Base-by-base conservation (phyloP, 2,888 invertebrate genomes). In the Catonia carolina region DNA sequence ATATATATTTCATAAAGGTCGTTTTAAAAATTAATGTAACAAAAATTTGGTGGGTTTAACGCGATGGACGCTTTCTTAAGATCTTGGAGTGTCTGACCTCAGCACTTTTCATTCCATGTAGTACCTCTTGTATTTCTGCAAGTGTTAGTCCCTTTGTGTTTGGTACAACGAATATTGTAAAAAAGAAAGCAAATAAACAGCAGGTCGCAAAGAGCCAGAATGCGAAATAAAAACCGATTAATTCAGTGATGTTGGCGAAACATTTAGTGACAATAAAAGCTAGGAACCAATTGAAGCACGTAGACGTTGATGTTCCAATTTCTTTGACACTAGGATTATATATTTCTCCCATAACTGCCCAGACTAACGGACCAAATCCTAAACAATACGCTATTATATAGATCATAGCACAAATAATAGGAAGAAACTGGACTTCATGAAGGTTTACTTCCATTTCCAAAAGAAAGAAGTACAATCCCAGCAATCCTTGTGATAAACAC, bases 321-420 rank as follows among this genome's bases (percentile, higher is more conserved):
- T 86, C 81, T 71, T 88, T 88, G 1, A 89, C 84, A 63, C 86
- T 85, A 0, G 84, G 74, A 18, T 92, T 84, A 71, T 93, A 85
- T 71, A 91, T 78, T 71, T 91, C 91, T 0, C 86, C 84, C 78
- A 89, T 81, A 23, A 90, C 81, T 0, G 87, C 84, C 90, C 90
- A 90, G 0, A 89, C 86, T 23, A 90, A 70, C 0, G 89, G 85
- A 1, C 94, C 89, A 59, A 84, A 81, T 0, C 82, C 81, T 73
- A 68, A 6, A 41, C 48, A 56, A 33, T 41, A 35, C 15, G 22
- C 22, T 37, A n/a, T n/a, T n/a, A n/a, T n/a, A n/a, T n/a, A n/a
- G n/a, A n/a, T n/a, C n/a, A n/a, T n/a, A n/a, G n/a, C n/a, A n/a
- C n/a, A n/a, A n/a, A n/a, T n/a, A n/a, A n/a, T n/a, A n/a, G n/a